Base-by-base conservation (phyloP, 2,113 vertebrate genomes). In the Sinocyclocheilus anshuiensis region DNA sequence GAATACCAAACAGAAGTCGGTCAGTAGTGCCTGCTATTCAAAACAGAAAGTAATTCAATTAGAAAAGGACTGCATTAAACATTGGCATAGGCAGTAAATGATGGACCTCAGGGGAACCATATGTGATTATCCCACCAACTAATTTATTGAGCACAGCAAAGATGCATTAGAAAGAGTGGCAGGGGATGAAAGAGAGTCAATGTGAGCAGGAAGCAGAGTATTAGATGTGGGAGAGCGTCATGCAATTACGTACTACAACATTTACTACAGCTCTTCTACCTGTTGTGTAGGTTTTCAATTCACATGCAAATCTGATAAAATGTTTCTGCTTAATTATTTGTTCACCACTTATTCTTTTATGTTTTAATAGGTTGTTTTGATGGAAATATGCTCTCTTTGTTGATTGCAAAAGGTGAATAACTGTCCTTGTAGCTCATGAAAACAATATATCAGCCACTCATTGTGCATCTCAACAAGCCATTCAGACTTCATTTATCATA, bases 11-110 rank as follows among this genome's bases (percentile, higher is more conserved):
- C 63, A 36, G 45, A 82, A 13, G 26, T 53, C 16, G 45, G 26
- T 71, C 80, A 82, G 42, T 67, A 53, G 63, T 53, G 63, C 50
- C 18, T 53, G 80, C 59, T 61, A 48, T 48, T 39, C 76, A 89
- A 48, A 76, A 76, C 72, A 26, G 18, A 77, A 78, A 9, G 61
- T 76, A 63, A 79, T 77, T 89, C 83, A 84, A 83, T 89, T 82
- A 87, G 77, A 83, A 48, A 63, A 24, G n/a, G 61, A 77, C 74
- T 53, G 50, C 83, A 85, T 87, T 74, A 87, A 72, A 72, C 24
- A 53, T 39, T 85, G 86, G 78, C 83, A 71, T 2, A 78, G 22
- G 22, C 59, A 61, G 72, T 78, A 83, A 89, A 72, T 77, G 83
- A 85, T 87, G 75, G 74, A 77, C 20, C 82, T 77, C 81, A 39